Evolutionary conservation across 2,888 invertebrate genomes (phyloP).

Genomic region (Steinernema scapterisci): DNA sequence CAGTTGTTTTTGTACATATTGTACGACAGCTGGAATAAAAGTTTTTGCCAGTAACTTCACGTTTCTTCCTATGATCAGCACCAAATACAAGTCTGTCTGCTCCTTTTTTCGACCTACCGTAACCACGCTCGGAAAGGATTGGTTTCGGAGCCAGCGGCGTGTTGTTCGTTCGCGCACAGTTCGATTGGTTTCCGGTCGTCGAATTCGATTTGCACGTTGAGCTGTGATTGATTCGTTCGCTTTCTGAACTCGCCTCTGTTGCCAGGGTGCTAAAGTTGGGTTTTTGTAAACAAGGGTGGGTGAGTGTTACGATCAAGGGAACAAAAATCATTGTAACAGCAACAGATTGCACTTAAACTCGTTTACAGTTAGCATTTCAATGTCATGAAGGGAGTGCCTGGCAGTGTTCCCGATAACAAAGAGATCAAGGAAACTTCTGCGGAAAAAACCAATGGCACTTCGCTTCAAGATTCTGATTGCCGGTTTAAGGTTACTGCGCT

Average conservation of each 20-base stretch:
- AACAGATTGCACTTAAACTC: conserved; percentile 10
- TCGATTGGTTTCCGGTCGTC: conserved; percentile 21
- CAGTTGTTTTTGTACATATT: neutral
- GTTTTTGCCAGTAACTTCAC: neutral
- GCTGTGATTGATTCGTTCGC: conserved; percentile 12
- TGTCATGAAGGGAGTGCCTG: neutral
- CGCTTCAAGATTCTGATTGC: neutral
- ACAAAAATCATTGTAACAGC: conserved; percentile 10
- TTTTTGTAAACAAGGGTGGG: conserved; percentile 24
- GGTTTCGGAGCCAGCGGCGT: neutral
- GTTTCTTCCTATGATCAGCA: neutral
- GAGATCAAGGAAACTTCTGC: too few relatives aligned
- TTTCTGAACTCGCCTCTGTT: neutral
- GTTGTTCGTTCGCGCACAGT: neutral
- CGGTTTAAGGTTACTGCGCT: too few relatives aligned
- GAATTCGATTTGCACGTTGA: neutral
- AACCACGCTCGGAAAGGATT: neutral
- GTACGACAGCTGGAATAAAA: conserved; percentile 14
- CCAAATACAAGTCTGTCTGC: neutral
- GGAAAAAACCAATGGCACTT: neutral
- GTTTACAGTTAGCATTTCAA: conserved; percentile 14
- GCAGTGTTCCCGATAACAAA: too few relatives aligned
- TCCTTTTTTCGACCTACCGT: neutral
- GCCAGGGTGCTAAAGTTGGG: neutral
- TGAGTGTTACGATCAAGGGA: neutral